Evolutionary conservation across 2,888 invertebrate genomes (phyloP), one percentile per base, ranked within the genome.

Genomic region (Silvanus unidentatus): DNA sequence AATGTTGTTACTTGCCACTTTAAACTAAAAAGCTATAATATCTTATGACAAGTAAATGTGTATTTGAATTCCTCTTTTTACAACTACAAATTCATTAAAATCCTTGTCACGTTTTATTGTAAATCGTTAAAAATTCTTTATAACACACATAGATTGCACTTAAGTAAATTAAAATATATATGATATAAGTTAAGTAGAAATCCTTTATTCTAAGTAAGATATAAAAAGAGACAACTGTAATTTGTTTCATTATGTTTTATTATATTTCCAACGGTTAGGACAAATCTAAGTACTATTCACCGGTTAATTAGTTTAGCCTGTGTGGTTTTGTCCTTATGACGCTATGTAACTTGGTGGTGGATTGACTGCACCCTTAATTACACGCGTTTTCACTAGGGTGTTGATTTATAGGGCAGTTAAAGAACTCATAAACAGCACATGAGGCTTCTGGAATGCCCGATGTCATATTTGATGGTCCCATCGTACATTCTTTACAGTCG

Each of bases 331-430:
- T 32, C 32, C 32, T 12, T 32, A 3, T 32, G 13, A 32, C 32
- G 29, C 22, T 12, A 9, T 40, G 40, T 44, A 53, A 48, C 49
- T 54, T 54, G 52, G 59, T 56, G 55, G 49, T 51, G 60, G 57
- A 63, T 63, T 63, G 64, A 63, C 60, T 65, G 62, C 60, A 58
- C 63, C 65, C 68, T 70, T 71, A 71, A 71, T 71, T 71, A 70
- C 70, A 66, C 60, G 62, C 64, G 65, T 66, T 69, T 66, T 62
- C 62, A 60, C 63, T 66, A 62, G 73, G 73, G 72, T 72, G 72
- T 71, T 74, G 74, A 74, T 74, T 74, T 74, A 74, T 74, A 66
- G 73, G 66, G 68, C 68, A 72, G 73, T 74, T 74, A 74, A 70
- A 73, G 71, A 70, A 72, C 72, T 73, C 74, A 73, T 74, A 74